Evolutionary conservation across 2,113 vertebrate genomes (phyloP).

Genomic region (Choloepus hoffmanni): DNA sequence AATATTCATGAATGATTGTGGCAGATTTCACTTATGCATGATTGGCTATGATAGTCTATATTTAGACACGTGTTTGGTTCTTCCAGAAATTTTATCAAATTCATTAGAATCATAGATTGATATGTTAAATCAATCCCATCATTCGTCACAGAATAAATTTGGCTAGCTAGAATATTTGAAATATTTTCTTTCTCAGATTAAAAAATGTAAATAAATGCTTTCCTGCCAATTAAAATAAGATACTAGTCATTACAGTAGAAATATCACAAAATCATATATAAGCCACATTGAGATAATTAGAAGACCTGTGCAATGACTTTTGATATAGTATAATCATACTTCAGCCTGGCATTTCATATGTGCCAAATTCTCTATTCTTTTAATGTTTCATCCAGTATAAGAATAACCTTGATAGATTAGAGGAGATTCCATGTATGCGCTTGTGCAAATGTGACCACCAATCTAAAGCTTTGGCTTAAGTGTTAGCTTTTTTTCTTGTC

Average conservation of each 20-base stretch:
- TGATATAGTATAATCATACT: neutral
- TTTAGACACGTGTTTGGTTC: conserved; percentile 57
- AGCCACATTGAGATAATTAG: conserved; percentile 1
- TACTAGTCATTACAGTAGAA: neutral
- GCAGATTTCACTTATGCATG: conserved; percentile 77
- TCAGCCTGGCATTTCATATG: neutral
- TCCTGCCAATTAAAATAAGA: neutral
- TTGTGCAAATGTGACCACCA: neutral
- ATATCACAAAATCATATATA: neutral
- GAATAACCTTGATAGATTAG: neutral
- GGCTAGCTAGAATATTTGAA: neutral
- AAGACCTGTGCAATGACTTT: neutral
- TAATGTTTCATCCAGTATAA: neutral
- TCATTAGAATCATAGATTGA: conserved; percentile 25
- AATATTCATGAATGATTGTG: conserved; percentile 67
- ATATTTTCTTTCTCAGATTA: neutral
- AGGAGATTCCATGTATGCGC: neutral
- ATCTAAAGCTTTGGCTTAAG: neutral
- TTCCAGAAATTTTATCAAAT: conserved; percentile 29
- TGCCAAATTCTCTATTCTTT: neutral
- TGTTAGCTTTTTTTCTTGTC: neutral
- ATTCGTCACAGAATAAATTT: conserved; percentile 40
- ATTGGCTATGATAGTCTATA: conserved; percentile 68
- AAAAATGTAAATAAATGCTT: neutral
- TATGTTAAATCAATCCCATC: conserved; percentile 16